Conservation (phyloP, 2,888 invertebrate species). For the Orthosia gothica region DNA sequence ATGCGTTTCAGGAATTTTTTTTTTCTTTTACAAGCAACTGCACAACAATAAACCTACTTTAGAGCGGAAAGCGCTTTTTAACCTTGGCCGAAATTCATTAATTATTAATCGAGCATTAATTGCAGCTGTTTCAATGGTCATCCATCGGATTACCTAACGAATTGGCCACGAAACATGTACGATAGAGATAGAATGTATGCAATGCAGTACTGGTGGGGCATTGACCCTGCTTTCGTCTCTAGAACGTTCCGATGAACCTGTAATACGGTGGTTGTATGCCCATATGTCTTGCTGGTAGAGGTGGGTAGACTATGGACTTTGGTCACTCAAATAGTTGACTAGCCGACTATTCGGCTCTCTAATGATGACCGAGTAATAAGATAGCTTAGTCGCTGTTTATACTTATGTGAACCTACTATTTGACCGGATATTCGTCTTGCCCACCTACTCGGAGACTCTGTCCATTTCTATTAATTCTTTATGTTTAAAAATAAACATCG, state of each 20-base stretch:
- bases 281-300: not conserved
- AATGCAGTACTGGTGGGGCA: conserved; percentile 49
- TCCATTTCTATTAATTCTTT: too few relatives aligned
- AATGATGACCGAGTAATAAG: not conserved
- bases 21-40: too few relatives aligned
- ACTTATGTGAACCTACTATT: too few relatives aligned
- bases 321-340: not conserved
- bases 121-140: conserved; percentile 37
- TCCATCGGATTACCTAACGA: conserved; percentile 43
- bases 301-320: not conserved
- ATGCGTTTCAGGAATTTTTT: too few relatives aligned
- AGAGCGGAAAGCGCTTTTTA: conserved; percentile 37
- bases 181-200: conserved; percentile 16
- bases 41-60: not conserved
- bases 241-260: conserved; percentile 61
- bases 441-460: too few relatives aligned
- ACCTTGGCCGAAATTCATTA: conserved; percentile 59
- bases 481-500: too few relatives aligned
- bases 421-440: too few relatives aligned
- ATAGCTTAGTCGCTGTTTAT: too few relatives aligned
- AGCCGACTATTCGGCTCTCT: not conserved
- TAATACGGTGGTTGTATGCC: not conserved
- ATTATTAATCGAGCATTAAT: conserved; percentile 49
- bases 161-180: conserved; percentile 30
- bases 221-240: conserved; percentile 68